Percentiles rank a stretch among this genome's conserved stretches.
These are phyloP conservation scores for Anoura caudifer DNA, from an alignment of 2,113 vertebrate species.

Conservation along the genomic window DNA sequence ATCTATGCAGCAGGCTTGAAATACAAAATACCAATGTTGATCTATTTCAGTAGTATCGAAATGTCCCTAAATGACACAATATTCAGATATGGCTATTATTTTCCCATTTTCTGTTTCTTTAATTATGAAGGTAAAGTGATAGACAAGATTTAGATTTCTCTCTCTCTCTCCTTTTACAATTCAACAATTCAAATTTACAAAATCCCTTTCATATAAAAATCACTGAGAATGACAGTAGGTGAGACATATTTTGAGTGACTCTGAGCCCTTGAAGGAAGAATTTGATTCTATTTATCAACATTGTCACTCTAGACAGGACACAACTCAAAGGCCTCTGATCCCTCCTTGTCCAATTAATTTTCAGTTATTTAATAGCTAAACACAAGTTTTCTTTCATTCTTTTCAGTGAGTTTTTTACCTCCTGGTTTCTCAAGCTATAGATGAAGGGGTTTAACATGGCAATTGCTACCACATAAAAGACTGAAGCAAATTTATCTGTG, in stretches of 20 bases:
- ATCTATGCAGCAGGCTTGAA: background rate
- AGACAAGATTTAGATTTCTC: no score
- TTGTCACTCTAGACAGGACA: background rate
- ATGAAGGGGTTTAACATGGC: constrained; percentile 59
- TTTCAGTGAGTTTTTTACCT: constrained; percentile 39
- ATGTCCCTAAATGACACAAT: background rate
- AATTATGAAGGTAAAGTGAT: no score
- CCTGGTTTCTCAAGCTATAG: constrained; percentile 51
- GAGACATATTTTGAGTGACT: no score
- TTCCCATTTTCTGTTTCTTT: no score
- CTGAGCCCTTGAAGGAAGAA: no score
- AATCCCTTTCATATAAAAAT: no score
- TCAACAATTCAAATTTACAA: no score
- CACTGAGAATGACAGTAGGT: no score
- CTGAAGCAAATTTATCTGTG: background rate
- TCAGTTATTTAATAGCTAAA: background rate
- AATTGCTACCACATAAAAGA: constrained; percentile 57
- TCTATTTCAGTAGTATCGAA: background rate
- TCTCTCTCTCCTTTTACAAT: no score
- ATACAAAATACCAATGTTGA: background rate
- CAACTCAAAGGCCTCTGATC: background rate
- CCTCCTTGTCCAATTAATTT: background rate
- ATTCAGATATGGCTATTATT: no score
- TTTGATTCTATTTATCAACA: no score
- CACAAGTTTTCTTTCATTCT: constrained; percentile 16